Evolutionary conservation across 1,140 invertebrate species (phyloP), one percentile per base, ranked within the genome.

Genomic region (Trichonephila clavipes): DNA sequence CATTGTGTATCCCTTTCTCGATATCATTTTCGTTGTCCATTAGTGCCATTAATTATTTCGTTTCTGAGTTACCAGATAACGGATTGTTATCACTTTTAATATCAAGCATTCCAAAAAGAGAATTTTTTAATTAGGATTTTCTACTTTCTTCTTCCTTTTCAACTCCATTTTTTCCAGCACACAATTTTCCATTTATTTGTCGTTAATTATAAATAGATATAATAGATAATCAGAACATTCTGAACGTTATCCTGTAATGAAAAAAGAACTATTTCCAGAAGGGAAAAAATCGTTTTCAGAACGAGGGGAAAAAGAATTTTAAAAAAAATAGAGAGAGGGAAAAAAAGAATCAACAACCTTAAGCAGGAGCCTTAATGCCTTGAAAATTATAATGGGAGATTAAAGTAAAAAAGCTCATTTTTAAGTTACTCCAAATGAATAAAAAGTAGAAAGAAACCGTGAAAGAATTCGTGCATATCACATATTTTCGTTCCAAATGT

Each of bases 131-230:
- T 77, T 77, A 77, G 72, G 16, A 77, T 18, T 77, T 77, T 40
- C 16, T 7, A 6, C 21, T 64, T 64, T 64, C 16, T 28, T 28
- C 4, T 64, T 64, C 16, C 21, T 19, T 18, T 64, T 64, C 21
- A 64, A 64, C 14, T 44, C 28, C 1, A n/a, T 83, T 21, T 5
- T 5, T 24, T 58, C 58, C 58, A n/a, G 4, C 21, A 21, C 40
- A 59, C 40, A 59, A 83, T 58, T 83, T 28, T 83, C 82, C 82
- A 83, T 83, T 59, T 83, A 83, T 83, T 83, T 24, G n/a, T 83
- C 44, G 44, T 83, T 83, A 83, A 83, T 83, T 83, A 83, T 83
- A 59, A 83, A 83, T 83, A 83, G 82, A 83, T 83, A 83, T 83
- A 83, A 83, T 58, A 58, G 82, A 83, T 83, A 21, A 83, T 58